Conservation (phyloP, 2,113 vertebrate species). For the Microtus montanus region DNA sequence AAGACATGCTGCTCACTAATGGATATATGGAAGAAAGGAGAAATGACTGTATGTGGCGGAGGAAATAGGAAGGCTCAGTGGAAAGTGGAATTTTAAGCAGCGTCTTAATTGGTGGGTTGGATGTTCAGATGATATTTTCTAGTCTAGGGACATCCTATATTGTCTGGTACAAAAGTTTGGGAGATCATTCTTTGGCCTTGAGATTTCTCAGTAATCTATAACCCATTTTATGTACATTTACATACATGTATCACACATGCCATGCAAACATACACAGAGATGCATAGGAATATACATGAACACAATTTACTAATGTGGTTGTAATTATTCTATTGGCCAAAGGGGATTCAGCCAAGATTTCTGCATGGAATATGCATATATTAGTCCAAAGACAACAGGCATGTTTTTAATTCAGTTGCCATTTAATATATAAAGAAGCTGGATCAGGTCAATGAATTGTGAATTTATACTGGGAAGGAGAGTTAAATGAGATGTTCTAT, state of each 20-base stretch:
- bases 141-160: not conserved
- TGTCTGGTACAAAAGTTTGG: not conserved
- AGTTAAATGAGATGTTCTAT: slow-evolving; percentile 63
- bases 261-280: not conserved
- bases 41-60: not conserved
- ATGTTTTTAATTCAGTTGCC: slow-evolving; percentile 54
- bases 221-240: not conserved
- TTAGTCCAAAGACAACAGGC: slow-evolving; percentile 49
- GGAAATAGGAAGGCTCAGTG: not conserved
- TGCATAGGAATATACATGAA: not conserved
- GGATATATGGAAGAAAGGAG: not conserved
- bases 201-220: not conserved
- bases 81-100: not conserved
- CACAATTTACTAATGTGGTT: not conserved
- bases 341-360: not conserved
- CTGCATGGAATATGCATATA: slow-evolving; percentile 39
- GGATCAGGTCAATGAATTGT: slow-evolving; percentile 39
- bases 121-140: not conserved
- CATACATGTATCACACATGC: not conserved
- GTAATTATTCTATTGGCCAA: slow-evolving; percentile 34
- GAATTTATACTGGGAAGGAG: slow-evolving; percentile 47
- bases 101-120: not conserved
- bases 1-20: not conserved
- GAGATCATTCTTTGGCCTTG: not conserved
- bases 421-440: slow-evolving; percentile 47